Conservation (phyloP, 2,797 vertebrate species). For the Acropternis orthonyx region DNA sequence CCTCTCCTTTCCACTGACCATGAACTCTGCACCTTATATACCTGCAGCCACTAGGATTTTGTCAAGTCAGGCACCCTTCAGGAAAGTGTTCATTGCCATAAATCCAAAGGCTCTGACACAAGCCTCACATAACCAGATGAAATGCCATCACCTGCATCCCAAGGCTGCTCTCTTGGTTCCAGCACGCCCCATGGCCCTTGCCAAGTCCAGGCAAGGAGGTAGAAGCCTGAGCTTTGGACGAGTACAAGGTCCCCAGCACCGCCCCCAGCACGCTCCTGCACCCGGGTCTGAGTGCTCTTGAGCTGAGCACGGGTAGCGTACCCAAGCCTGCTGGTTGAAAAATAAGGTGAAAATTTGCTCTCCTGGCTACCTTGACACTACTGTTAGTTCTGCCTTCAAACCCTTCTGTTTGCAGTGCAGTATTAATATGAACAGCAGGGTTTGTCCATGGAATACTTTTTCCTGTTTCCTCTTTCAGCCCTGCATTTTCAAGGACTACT, state of each 20-base stretch:
- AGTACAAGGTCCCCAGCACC: not conserved
- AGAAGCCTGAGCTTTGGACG: not conserved
- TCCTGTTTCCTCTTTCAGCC: not conserved
- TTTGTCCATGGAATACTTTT: not conserved
- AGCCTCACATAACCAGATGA: not conserved
- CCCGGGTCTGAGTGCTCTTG: rapidly evolving
- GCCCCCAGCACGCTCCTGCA: rapidly evolving
- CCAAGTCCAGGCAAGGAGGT: not conserved
- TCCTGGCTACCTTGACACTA: not conserved
- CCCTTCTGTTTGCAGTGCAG: not conserved
- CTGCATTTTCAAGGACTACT: not conserved
- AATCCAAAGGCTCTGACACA: not conserved
- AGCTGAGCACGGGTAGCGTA: not conserved
- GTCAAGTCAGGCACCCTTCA: not conserved
- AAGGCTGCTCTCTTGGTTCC: not conserved
- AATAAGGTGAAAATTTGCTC: not conserved
- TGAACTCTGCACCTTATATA: not conserved
- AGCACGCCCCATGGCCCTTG: rapidly evolving
- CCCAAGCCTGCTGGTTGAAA: not conserved
- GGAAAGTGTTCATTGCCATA: not conserved
- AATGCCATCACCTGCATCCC: not conserved
- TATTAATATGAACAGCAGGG: not conserved
- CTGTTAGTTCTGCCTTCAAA: not conserved
- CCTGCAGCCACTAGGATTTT: not conserved
- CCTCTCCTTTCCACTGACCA: not conserved